Conservation (phyloP, 2,113 vertebrate genomes). For the Hirundichthys speculiger region DNA sequence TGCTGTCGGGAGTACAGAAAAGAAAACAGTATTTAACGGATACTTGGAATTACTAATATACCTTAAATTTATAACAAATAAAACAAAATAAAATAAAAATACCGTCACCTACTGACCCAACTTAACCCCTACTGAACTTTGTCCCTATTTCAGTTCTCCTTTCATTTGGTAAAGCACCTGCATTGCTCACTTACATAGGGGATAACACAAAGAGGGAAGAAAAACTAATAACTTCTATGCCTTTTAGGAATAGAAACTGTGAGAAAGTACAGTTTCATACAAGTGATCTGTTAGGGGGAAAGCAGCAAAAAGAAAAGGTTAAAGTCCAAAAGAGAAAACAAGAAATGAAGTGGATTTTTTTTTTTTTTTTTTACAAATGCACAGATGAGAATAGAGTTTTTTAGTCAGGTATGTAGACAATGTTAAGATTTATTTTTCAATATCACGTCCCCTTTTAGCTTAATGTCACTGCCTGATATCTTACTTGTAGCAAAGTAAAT, state of each 20-base stretch:
- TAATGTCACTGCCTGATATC: not conserved
- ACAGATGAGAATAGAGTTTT: not conserved
- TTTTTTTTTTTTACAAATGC: not conserved
- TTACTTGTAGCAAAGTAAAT: not conserved
- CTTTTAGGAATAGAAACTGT: slow-evolving; percentile 56
- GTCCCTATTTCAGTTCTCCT: slow-evolving; percentile 5
- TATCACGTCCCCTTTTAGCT: not conserved
- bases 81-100: too few relatives aligned
- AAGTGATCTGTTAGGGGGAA: not conserved
- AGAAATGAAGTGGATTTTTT: not conserved
- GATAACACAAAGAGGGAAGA: slow-evolving; percentile 22
- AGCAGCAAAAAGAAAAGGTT: not conserved
- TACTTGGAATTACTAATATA: not conserved
- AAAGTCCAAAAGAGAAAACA: not conserved
- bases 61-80: too few relatives aligned
- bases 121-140: not conserved
- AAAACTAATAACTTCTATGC: slow-evolving; percentile 33
- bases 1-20: slow-evolving; percentile 34
- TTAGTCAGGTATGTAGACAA: not conserved
- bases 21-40: not conserved
- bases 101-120: not conserved
- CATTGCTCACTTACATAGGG: slow-evolving; percentile 8
- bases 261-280: not conserved
- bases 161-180: slow-evolving; percentile 4
- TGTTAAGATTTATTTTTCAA: not conserved